Evolutionary conservation across 1,140 invertebrate species (phyloP).

Genomic region (Dryas iulia): DNA sequence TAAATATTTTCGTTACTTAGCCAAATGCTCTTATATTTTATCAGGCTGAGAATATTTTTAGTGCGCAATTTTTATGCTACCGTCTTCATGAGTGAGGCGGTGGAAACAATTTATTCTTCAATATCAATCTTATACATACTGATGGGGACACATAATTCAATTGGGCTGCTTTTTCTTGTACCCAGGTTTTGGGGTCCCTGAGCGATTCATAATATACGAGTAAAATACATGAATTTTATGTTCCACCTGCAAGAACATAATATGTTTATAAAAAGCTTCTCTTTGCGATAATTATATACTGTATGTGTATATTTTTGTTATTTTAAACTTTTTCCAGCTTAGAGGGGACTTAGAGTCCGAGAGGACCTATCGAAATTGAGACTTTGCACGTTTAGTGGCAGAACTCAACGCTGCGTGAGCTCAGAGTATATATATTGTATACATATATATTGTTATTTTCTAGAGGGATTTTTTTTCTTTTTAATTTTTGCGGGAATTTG

Average conservation of each 20-base stretch:
- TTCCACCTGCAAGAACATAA: background rate
- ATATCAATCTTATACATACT: conserved; percentile 50
- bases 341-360: too few relatives aligned
- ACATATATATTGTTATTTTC: too few relatives aligned
- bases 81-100: conserved; percentile 33
- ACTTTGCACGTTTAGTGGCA: too few relatives aligned
- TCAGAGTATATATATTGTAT: too few relatives aligned
- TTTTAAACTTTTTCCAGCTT: too few relatives aligned
- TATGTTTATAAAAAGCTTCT: background rate
- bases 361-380: too few relatives aligned
- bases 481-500: too few relatives aligned
- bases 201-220: conserved; percentile 20
- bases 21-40: conserved; percentile 24
- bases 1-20: background rate
- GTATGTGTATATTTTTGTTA: too few relatives aligned
- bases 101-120: conserved; percentile 47
- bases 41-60: conserved; percentile 32
- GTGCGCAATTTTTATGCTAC: conserved; percentile 27
- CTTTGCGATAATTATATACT: too few relatives aligned
- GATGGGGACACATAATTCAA: conserved; percentile 46
- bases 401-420: too few relatives aligned
- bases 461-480: too few relatives aligned
- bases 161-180: conserved; percentile 36
- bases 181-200: conserved; percentile 17
- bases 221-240: conserved; percentile 21